Percentiles rank a stretch among this genome's conserved stretches.
Conservation (phyloP, 2,797 vertebrate genomes). For the Lindbergichthys nudifrons region DNA sequence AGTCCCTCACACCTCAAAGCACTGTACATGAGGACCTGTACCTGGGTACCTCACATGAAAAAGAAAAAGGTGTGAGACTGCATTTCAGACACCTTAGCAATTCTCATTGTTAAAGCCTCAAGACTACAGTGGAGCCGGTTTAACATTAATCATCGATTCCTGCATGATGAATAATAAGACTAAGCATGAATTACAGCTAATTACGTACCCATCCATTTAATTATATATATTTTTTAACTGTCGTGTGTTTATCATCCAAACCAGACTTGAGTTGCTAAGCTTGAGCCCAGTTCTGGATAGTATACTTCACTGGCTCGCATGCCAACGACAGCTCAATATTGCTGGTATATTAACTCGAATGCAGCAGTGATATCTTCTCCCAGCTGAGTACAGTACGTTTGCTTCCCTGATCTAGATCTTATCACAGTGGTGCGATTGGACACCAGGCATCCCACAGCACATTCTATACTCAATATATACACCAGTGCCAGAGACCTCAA, state of each 20-base stretch:
- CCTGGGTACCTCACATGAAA: constrained; percentile 53
- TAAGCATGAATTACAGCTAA: not conserved
- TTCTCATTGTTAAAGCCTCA: constrained; percentile 1
- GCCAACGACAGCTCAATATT: not conserved
- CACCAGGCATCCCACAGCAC: constrained; percentile 53
- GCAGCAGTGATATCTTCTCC: constrained; percentile 42
- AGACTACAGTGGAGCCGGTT: constrained; percentile 22
- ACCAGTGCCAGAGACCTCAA: constrained; percentile 50
- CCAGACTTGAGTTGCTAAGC: not conserved
- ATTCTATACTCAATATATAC: constrained; percentile 61
- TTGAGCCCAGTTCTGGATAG: not conserved
- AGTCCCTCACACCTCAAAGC: constrained; percentile 42
- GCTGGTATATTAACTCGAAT: constrained; percentile 31
- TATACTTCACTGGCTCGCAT: not conserved
- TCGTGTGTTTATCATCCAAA: not conserved
- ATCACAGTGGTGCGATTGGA: constrained; percentile 54
- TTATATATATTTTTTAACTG: not conserved
- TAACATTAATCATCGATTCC: constrained; percentile 33
- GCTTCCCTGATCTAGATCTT: constrained; percentile 45
- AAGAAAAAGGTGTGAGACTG: constrained; percentile 48
- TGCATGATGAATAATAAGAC: not conserved
- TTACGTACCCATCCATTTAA: not conserved
- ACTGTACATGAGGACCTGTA: constrained; percentile 64
- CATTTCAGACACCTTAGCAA: constrained; percentile 43
- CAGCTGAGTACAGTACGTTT: constrained; percentile 47